Conservation (phyloP, 2,113 vertebrate species). For the Bombycilla garrulus region DNA sequence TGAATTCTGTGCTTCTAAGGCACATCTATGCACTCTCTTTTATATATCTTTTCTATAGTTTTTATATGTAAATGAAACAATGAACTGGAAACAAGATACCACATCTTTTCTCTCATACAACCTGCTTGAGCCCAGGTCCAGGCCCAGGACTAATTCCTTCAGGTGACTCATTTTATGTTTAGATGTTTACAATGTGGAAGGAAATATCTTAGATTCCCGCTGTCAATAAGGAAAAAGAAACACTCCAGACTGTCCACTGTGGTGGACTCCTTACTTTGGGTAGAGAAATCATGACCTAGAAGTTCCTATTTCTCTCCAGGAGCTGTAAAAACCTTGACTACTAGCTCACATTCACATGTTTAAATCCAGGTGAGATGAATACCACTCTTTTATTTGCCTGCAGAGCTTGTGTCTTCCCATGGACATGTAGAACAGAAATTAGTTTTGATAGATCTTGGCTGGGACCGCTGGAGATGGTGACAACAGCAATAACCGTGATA, state of each 20-base stretch:
- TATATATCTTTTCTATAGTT: neutral
- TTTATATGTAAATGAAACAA: neutral
- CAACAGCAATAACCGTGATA: neutral
- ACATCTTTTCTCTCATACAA: neutral
- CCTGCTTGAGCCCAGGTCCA: neutral
- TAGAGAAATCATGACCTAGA: neutral
- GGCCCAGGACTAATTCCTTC: neutral
- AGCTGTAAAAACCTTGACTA: neutral
- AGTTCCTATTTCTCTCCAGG: neutral
- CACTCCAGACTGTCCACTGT: neutral
- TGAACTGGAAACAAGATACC: neutral
- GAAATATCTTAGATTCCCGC: neutral
- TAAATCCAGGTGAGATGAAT: neutral
- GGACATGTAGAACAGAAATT: neutral
- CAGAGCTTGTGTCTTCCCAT: neutral
- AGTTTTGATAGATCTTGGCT: neutral
- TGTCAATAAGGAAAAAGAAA: neutral
- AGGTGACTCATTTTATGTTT: neutral
- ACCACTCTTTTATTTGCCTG: neutral
- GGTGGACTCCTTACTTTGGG: neutral
- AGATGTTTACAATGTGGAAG: neutral
- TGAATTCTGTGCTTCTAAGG: neutral
- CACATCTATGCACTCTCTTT: fast-evolving
- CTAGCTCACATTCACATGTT: neutral
- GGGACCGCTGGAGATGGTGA: neutral